Base-by-base conservation (phyloP, 35 echinoderm and acorn worm species). In the Antedon bifida region DNA sequence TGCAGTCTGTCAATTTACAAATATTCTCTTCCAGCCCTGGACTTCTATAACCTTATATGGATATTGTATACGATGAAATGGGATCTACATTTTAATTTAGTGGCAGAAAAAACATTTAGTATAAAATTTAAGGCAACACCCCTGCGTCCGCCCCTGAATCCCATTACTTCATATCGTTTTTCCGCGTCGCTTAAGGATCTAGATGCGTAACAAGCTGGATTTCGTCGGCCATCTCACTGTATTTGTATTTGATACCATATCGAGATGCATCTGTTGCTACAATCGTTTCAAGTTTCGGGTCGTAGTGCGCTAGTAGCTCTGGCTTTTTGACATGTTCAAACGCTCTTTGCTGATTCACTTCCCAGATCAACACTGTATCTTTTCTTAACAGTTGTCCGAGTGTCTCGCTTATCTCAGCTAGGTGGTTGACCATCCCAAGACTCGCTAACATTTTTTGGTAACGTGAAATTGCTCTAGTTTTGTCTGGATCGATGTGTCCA, bases 151-250 rank as follows among this genome's bases (percentile, higher is more conserved):
- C n/a, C n/a, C n/a, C n/a, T n/a, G n/a, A n/a, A n/a, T 56, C 77
- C 86, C 0, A 87, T 87, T 8, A 86, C 84, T 34, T 73, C 89
- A 83, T 90, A 90, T 8, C 83, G 33, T 74, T 90, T 80, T 30
- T 86, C 83, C 29, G 84, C 75, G 31, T 82, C 83, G 33, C n/a
- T 85, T 9, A 88, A 35, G 14, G 79, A 75, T 39, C 81, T 34
- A 29, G 87, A 89, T 30, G 78, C 32, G 35, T 88, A 56, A 5
- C 38, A 38, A 9, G 76, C 34, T 4, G 38, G 79, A 34, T 79
- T 32, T 19, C 86, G 34, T 39, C 76, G 79, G 2, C 79, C 84
- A 0, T 88, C 35, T 36, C 34, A 0, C 55, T 88, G 79, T 3
- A 82, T 82, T 76, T 84, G 82, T 75, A 36, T 30, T 26, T 75